Conservation (phyloP, 2,888 invertebrate species). For the Drosophila bunnanda region DNA sequence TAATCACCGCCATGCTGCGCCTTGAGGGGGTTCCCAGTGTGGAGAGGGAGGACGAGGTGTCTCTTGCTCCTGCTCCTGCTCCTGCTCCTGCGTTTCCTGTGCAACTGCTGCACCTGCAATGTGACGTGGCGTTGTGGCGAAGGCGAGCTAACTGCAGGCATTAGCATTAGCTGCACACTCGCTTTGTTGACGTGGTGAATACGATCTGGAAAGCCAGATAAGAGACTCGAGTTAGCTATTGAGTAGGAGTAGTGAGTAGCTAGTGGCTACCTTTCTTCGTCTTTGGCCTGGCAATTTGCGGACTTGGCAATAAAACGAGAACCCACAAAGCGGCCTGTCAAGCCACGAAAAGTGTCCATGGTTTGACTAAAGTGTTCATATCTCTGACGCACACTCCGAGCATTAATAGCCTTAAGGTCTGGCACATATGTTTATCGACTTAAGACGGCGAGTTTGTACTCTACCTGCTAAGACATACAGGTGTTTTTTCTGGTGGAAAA, state of each 20-base stretch:
- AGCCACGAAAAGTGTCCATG: conserved; percentile 65
- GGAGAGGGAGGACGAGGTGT: conserved; percentile 37
- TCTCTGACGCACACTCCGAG: conserved; percentile 51
- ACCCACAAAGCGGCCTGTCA: conserved; percentile 57
- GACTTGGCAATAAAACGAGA: conserved; percentile 59
- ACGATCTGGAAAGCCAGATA: conserved; percentile 71
- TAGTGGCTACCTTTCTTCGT: conserved; percentile 42
- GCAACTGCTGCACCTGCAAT: conserved; percentile 56
- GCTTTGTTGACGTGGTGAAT: conserved; percentile 47
- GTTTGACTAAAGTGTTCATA: conserved; percentile 73
- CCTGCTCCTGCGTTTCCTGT: conserved; percentile 67
- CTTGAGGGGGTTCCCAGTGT: conserved; percentile 14
- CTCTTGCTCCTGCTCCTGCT: conserved; percentile 23
- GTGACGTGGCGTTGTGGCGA: conserved; percentile 32
- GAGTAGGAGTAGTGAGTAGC: conserved; percentile 3
- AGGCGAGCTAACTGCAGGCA: conserved; percentile 48
- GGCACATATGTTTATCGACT: background rate
- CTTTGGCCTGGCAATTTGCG: conserved; percentile 55
- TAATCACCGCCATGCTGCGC: conserved; percentile 65
- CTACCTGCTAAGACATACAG: conserved; percentile 1
- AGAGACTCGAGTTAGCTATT: conserved; percentile 59
- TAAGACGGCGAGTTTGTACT: conserved; percentile 2
- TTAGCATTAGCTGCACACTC: conserved; percentile 68
- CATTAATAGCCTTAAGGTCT: conserved; percentile 30
- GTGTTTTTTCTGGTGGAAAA: background rate